Evolutionary conservation across 2,113 vertebrate species (phyloP).

Genomic region (Neodontobutis hainanensis): DNA sequence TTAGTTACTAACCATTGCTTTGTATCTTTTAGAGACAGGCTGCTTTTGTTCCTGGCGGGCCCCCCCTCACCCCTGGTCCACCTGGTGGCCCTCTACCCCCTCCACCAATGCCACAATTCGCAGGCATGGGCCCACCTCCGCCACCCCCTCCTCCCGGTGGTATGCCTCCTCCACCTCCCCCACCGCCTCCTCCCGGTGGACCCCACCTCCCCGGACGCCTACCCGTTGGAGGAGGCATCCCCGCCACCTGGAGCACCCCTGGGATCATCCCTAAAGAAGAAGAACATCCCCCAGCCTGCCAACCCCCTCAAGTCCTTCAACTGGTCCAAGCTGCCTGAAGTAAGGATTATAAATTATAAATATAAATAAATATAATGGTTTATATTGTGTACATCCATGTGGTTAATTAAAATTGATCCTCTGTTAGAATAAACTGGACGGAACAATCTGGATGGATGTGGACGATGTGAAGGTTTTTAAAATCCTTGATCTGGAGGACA

Average conservation of each 20-base stretch:
- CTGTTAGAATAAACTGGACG: conserved; percentile 91
- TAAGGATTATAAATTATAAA: conserved; percentile 59
- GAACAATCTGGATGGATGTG: conserved; percentile 92
- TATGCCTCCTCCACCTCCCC: conserved; percentile 79
- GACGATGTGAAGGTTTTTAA: conserved; percentile 93
- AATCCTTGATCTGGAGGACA: conserved; percentile 92
- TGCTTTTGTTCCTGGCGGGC: conserved; percentile 84
- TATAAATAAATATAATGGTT: no score
- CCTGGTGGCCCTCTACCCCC: conserved; percentile 84
- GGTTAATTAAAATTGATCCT: not conserved
- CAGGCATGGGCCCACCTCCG: conserved; percentile 77
- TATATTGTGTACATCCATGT: no score
- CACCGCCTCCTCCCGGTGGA: conserved; percentile 86
- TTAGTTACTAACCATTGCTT: not conserved
- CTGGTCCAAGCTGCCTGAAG: conserved; percentile 96
- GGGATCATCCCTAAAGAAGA: conserved; percentile 86
- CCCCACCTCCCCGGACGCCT: conserved; percentile 88
- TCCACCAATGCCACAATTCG: conserved; percentile 49
- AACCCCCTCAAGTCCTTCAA: conserved; percentile 98
- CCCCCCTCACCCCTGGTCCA: conserved; percentile 75
- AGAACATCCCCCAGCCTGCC: conserved; percentile 91
- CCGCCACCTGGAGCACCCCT: conserved; percentile 88
- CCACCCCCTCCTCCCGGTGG: conserved; percentile 73
- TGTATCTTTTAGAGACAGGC: conserved; percentile 81
- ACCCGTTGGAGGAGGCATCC: conserved; percentile 81